Percentiles rank a stretch among this genome's conserved stretches.
phyloP scores from a whole-genome alignment of 2,888 invertebrate genomes.

The Noctua pronuba region DNA sequence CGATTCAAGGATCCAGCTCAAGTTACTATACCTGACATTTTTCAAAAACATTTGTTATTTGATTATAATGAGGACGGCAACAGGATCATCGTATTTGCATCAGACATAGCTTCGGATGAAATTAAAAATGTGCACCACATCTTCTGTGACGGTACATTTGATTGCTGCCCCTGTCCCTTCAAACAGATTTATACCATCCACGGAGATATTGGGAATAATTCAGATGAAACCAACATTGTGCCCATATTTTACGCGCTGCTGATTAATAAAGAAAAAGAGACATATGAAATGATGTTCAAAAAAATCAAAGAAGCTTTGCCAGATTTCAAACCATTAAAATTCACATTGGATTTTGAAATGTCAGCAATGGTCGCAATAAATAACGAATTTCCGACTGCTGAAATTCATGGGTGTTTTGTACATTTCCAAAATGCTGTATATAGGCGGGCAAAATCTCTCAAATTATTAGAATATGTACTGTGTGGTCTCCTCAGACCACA shows the following conservation, averaged over 20 bases:
- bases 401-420: constrained; percentile 43
- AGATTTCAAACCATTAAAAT: constrained; percentile 40
- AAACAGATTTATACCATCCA: constrained; percentile 44
- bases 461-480: constrained; percentile 32
- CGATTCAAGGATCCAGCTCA: no score
- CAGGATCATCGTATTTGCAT: no score
- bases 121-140: no score
- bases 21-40: no score
- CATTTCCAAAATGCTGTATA: constrained; percentile 38
- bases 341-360: constrained; percentile 43
- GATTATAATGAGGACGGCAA: no score
- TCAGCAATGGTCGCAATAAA: constrained; percentile 37
- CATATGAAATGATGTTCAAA: constrained; percentile 39
- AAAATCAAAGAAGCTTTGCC: constrained; percentile 35
- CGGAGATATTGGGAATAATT: constrained; percentile 37
- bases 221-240: constrained; percentile 33
- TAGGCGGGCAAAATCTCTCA: constrained; percentile 29
- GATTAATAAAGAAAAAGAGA: constrained; percentile 35
- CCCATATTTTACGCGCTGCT: constrained; percentile 44
- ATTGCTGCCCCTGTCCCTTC: constrained; percentile 31
- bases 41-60: no score
- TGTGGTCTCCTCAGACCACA: no score
- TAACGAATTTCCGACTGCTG: constrained; percentile 25
- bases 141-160: no score
- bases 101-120: no score